These are phyloP conservation scores for Neoaliturus tenellus DNA, from an alignment of 2,888 invertebrate genomes.

Conservation along the genomic window DNA sequence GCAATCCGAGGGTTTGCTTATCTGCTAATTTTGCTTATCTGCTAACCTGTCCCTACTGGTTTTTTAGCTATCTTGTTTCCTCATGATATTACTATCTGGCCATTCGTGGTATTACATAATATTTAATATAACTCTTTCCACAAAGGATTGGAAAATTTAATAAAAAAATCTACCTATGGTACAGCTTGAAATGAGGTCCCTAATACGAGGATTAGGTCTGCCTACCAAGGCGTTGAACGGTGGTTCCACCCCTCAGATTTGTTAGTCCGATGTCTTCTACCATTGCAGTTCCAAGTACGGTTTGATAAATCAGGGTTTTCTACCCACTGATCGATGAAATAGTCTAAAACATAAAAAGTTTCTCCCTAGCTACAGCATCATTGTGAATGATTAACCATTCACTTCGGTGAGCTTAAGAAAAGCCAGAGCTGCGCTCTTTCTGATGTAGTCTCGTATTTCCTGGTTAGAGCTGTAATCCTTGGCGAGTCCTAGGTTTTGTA, in stretches of 20 bases:
- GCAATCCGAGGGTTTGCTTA: too few species aligned
- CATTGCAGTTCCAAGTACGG: conserved; percentile 18
- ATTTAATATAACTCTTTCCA: too few species aligned
- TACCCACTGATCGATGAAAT: conserved; percentile 31
- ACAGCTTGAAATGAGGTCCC: too few species aligned
- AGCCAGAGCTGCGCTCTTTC: conserved; percentile 12
- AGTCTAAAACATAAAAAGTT: not conserved
- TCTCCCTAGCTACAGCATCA: not conserved
- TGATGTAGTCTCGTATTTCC: too few species aligned
- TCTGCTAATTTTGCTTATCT: too few species aligned
- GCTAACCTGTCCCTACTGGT: too few species aligned
- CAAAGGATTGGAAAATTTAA: too few species aligned
- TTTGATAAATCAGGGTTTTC: conserved; percentile 10
- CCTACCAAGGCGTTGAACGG: conserved; percentile 20
- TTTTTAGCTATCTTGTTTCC: too few species aligned
- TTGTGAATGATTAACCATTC: conserved; percentile 1
- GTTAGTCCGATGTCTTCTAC: not conserved
- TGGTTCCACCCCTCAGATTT: conserved; percentile 45
- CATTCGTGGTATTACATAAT: too few species aligned
- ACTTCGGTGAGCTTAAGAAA: not conserved
- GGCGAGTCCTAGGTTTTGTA: not conserved
- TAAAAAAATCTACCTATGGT: too few species aligned
- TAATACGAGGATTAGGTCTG: not conserved
- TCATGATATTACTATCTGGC: too few species aligned
- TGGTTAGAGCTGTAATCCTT: not conserved